Conservation (phyloP, 2,113 vertebrate genomes). For the Burhinus oedicnemus region DNA sequence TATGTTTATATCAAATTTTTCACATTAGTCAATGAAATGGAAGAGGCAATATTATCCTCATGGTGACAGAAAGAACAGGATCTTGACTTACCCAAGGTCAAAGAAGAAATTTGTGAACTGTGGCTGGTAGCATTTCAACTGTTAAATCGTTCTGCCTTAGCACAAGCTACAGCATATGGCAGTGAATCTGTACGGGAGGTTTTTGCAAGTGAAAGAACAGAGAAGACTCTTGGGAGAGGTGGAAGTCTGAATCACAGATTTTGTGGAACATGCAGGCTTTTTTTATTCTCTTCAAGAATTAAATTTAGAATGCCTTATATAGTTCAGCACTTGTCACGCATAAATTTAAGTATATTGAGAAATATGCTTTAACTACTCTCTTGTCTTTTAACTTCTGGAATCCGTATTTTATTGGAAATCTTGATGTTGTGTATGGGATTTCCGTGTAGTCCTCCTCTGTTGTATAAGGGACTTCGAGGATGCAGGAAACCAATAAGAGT, state of each 20-base stretch:
- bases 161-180: slow-evolving; percentile 42
- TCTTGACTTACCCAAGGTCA: neutral
- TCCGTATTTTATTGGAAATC: neutral
- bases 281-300: slow-evolving; percentile 7
- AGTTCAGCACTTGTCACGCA: neutral
- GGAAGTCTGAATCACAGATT: slow-evolving; percentile 15
- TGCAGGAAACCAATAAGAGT: neutral
- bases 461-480: neutral
- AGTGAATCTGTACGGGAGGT: neutral
- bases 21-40: neutral
- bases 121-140: neutral
- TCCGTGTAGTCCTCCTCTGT: neutral
- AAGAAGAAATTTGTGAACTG: neutral
- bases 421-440: neutral
- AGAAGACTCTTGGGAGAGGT: slow-evolving; percentile 2
- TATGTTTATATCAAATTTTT: neutral
- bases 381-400: neutral
- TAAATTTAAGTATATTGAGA: neutral
- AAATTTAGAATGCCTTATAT: slow-evolving; percentile 31
- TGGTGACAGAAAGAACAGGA: neutral
- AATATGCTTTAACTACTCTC: neutral
- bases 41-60: neutral
- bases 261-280: slow-evolving; percentile 16
- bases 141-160: neutral
- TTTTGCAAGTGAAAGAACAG: slow-evolving; percentile 34